phyloP scores from a whole-genome alignment of 2,888 invertebrate species.

The Parelbella ahira region DNA sequence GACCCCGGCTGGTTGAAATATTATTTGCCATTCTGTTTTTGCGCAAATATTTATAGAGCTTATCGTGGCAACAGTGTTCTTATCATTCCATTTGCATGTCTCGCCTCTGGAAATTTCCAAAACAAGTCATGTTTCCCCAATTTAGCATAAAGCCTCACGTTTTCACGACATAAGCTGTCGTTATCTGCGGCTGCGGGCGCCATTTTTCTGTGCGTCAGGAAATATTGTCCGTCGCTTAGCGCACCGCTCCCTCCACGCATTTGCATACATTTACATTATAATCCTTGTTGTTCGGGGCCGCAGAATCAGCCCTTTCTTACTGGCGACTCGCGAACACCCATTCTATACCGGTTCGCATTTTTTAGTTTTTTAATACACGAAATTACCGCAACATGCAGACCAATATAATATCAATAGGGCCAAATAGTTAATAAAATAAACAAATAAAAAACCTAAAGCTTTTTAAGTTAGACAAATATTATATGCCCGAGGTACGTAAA shows the following conservation, averaged over 20 bases:
- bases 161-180: conserved; percentile 57
- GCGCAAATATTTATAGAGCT: conserved; percentile 24
- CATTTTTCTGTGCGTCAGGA: conserved; percentile 45
- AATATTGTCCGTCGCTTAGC: conserved; percentile 42
- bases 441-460: too few species aligned
- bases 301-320: conserved; percentile 3
- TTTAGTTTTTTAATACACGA: too few species aligned
- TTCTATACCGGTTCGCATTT: too few species aligned
- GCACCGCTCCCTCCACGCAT: conserved; percentile 43
- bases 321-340: too few species aligned
- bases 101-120: conserved; percentile 38
- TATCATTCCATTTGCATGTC: conserved; percentile 46
- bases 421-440: too few species aligned
- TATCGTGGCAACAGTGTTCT: conserved; percentile 34
- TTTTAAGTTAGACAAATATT: too few species aligned
- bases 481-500: too few species aligned
- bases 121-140: conserved; percentile 62
- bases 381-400: too few species aligned
- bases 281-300: conserved; percentile 52
- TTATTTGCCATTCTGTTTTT: conserved; percentile 15
- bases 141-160: conserved; percentile 58
- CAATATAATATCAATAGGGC: too few species aligned
- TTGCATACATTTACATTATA: conserved; percentile 73
- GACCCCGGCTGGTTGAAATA: too few species aligned
- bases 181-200: conserved; percentile 45